Evolutionary conservation across 2,797 vertebrate species (phyloP), one percentile per base, ranked within the genome.

Genomic region (Coregonus sp.): DNA sequence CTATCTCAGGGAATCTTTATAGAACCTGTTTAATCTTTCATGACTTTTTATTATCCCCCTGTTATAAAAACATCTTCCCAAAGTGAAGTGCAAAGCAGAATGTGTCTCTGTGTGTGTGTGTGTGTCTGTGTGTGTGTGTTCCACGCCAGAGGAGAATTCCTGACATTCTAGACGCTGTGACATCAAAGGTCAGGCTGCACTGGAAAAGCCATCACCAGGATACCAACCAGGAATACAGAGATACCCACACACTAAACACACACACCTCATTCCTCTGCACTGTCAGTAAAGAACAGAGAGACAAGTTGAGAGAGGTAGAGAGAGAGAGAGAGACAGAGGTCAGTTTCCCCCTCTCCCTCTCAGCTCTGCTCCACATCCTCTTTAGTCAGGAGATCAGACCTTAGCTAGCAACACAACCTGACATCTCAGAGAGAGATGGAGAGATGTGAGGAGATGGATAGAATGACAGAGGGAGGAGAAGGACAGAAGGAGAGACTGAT

Each of bases 81-180:
- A 25, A 25, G 25, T 25, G 25, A 25, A 33, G 31, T 33, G 31
- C 31, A 33, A 33, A 33, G 31, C 31, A 33, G 31, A 33, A 33
- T 33, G 31, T 33, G 31, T 33, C 1, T 33, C 31, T 33, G 1
- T 1, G 31, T 61, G 33, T 54, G 14, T 63, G 33, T 54, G 14
- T 63, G 33, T 54, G 14, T 63, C 1, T 31, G 1, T 31, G 1
- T 33, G 1, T 1, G 31, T 61, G 33, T 54, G 14, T 63, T 14
- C 12, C 18, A 67, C 69, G 61, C 50, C 11, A 68, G 37, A 80
- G 61, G 4, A 25, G 72, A 40, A 84, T 82, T 85, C 78, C 54
- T 74, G 16, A 76, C 82, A 87, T 89, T 84, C 83, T 78, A 83
- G 66, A 70, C 37, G 65, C 25, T 61, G 74, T 77, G 79, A 88